Percentiles rank a stretch among this genome's conserved stretches.
phyloP scores from a whole-genome alignment of 2,797 vertebrate species.

The Ceryle rudis region DNA sequence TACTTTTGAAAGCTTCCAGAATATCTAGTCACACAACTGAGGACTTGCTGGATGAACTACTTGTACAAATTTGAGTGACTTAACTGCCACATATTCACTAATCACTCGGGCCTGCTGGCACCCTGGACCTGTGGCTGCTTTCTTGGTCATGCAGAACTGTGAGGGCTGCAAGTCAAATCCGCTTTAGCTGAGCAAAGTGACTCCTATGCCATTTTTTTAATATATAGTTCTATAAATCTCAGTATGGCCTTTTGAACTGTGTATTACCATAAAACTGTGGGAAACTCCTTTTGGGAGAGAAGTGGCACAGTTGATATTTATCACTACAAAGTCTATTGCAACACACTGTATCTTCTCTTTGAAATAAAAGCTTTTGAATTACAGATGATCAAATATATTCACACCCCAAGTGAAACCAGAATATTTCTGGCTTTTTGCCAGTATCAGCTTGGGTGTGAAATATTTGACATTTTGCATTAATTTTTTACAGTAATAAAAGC shows the following conservation, averaged over 20 bases:
- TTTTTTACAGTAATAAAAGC: slow-evolving; percentile 50
- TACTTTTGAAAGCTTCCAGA: background rate
- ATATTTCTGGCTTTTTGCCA: slow-evolving; percentile 58
- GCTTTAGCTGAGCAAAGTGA: background rate
- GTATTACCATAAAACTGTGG: slow-evolving; percentile 53
- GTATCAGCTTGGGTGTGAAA: slow-evolving; percentile 57
- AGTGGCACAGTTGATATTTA: slow-evolving; percentile 64
- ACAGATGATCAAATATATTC: slow-evolving; percentile 67
- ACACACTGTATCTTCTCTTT: slow-evolving; percentile 58
- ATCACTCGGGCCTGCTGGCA: background rate
- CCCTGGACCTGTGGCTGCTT: background rate
- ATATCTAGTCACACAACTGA: background rate
- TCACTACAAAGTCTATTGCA: slow-evolving; percentile 64
- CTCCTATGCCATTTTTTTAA: background rate
- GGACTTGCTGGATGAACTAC: background rate
- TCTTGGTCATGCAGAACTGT: background rate
- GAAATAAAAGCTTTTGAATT: slow-evolving; percentile 66
- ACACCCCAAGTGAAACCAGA: slow-evolving; percentile 65
- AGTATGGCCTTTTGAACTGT: slow-evolving; percentile 64
- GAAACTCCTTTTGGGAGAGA: slow-evolving; percentile 72
- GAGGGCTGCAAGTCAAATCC: background rate
- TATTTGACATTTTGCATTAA: slow-evolving; percentile 63
- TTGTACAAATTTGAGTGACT: background rate
- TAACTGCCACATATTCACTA: background rate
- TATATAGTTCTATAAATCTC: slow-evolving; percentile 53